These are phyloP conservation scores for Aplocera efformata DNA, from an alignment of 2,888 invertebrate genomes.

Conservation along the genomic window DNA sequence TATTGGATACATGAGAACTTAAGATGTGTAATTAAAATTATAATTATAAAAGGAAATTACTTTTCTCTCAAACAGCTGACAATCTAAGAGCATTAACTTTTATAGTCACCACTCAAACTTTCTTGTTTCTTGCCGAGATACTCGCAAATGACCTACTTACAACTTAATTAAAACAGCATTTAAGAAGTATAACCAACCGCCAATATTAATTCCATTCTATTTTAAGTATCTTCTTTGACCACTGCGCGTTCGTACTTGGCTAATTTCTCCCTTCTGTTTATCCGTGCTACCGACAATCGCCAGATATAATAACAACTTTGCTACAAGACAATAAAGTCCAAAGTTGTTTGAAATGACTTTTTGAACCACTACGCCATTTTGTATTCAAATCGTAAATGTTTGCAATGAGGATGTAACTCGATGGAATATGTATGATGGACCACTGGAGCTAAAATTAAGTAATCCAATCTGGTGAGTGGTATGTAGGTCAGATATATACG, in stretches of 20 bases:
- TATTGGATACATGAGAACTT: too few species aligned
- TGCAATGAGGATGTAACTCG: constrained; percentile 22
- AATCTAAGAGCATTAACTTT: too few species aligned
- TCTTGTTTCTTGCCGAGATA: too few species aligned
- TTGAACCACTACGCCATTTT: constrained; percentile 15
- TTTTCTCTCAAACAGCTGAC: too few species aligned
- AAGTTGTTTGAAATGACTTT: constrained; percentile 3
- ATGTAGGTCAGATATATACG: neutral
- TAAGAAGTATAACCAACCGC: too few species aligned
- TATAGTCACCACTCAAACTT: too few species aligned
- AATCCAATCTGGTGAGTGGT: neutral
- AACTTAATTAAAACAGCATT: too few species aligned
- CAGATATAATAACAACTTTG: constrained; percentile 9
- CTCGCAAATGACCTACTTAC: too few species aligned
- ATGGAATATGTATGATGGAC: constrained; percentile 25
- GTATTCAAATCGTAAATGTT: constrained; percentile 25
- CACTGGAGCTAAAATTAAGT: constrained; percentile 5
- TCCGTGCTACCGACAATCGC: constrained; percentile 16
- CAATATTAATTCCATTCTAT: constrained; percentile 4
- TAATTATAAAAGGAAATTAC: too few species aligned
- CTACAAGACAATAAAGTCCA: neutral
- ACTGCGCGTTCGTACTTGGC: constrained; percentile 17
- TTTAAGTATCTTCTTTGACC: neutral
- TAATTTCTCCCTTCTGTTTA: constrained; percentile 27
- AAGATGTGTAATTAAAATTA: too few species aligned